phyloP scores from a whole-genome alignment of 2,888 invertebrate species.

The Andrena minutula region DNA sequence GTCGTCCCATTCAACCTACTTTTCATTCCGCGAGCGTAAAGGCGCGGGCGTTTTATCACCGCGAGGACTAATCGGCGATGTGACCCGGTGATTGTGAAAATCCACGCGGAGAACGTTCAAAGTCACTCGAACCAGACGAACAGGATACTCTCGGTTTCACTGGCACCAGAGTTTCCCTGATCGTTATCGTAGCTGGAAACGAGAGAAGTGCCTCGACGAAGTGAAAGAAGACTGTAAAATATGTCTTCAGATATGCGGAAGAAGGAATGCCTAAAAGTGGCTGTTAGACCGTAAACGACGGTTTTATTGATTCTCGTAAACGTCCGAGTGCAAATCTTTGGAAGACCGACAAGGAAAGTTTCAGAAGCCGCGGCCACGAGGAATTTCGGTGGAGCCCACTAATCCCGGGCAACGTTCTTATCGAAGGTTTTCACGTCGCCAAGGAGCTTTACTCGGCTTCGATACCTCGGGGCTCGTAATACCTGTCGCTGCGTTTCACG shows the following conservation, averaged over 20 bases:
- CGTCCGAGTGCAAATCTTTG: constrained; percentile 19
- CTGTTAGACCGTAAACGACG: constrained; percentile 26
- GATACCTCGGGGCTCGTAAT: not conserved
- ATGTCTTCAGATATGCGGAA: not conserved
- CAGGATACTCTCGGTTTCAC: too few species aligned
- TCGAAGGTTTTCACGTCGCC: not conserved
- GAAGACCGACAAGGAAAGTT: not conserved
- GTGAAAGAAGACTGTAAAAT: not conserved
- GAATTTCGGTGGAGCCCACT: constrained; percentile 33
- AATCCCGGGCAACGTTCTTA: constrained; percentile 18
- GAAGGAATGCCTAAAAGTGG: constrained; percentile 7
- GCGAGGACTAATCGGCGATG: too few species aligned
- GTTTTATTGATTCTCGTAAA: constrained; percentile 43
- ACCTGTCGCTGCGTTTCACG: not conserved
- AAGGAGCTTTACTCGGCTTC: not conserved
- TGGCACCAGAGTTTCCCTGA: not conserved
- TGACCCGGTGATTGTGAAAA: too few species aligned
- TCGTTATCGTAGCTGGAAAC: constrained; percentile 16
- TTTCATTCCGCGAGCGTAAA: constrained; percentile 9
- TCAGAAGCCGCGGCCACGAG: not conserved
- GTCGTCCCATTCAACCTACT: constrained; percentile 27
- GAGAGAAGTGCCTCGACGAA: constrained; percentile 10
- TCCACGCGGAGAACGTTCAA: too few species aligned
- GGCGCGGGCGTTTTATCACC: not conserved
- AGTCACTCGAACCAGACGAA: too few species aligned